Base-by-base conservation (phyloP, 2,113 vertebrate genomes). In the Ranitomeya imitator region DNA sequence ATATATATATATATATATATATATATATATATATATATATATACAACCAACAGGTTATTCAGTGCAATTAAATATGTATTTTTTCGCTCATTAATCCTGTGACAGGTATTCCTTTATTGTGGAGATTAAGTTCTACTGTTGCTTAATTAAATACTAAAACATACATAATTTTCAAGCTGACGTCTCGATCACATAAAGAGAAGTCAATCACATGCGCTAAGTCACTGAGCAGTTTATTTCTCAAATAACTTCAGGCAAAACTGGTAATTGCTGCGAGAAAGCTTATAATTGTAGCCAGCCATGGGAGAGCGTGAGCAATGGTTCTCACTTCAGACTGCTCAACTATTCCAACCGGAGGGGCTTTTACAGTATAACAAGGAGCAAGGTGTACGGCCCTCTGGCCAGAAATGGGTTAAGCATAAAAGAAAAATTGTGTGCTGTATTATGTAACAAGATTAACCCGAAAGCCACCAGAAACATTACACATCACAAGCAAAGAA, bases 171-270 rank as follows among this genome's bases (percentile, higher is more conserved):
- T 86, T 86, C 21, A 79, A 21, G 21, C 23, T 79, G 85, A 79
- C 59, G 79, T 86, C 60, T 78, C 85, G 79, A 26, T 86, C 59
- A 67, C 45, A 69, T 79, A 79, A 18, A 79, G 5, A 79, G 31
- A 31, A 80, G 45, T 57, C 57, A 73, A 81, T 87, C 79, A 37
- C 37, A 81, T 82, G 86, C 14, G 18, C 51, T 60, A 87, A 81
- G 79, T 69, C 45, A 11, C 51, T 51, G 69, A 87, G 79, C 52
- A 87, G 77, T 79, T 87, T 87, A 52, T 81, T 67, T 79, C 26
- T 81, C 63, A 60, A 60, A 87, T 87, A 87, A 73, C 86, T 87
- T 87, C 23, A 82, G 79, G 86, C 79, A 61, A 87, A 87, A 87
- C 86, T 87, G 78, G 78, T 82, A 87, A 82, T 87, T 82, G 65